A percentile compares a stretch with the other conserved stretches of the same genome.
phyloP scores from a whole-genome alignment of 2,797 vertebrate genomes.

The Pempheris klunzingeri region DNA sequence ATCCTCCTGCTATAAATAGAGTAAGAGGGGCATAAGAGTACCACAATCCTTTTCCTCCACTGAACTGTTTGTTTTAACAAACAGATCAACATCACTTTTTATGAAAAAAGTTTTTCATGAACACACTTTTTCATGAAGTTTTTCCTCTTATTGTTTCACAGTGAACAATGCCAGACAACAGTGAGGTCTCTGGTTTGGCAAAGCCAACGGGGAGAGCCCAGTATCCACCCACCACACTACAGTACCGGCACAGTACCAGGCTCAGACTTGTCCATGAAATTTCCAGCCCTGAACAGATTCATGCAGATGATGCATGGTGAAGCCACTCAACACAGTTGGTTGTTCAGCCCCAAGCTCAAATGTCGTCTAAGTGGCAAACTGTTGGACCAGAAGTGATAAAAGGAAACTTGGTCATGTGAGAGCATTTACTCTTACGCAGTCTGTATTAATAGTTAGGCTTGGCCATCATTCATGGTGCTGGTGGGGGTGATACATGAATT shows the following conservation, averaged over 20 bases:
- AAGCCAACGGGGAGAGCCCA: not conserved
- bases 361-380: constrained; percentile 27
- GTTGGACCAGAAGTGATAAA: constrained; percentile 39
- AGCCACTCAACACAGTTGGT: constrained; percentile 20
- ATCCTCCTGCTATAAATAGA: constrained; percentile 51
- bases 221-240: not conserved
- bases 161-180: not conserved
- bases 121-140: not conserved
- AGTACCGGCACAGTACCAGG: not conserved
- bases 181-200: not conserved
- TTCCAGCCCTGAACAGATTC: constrained; percentile 3
- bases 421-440: constrained; percentile 22
- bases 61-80: not conserved
- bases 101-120: not conserved
- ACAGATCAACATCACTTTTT: not conserved
- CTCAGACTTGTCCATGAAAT: constrained; percentile 3
- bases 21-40: not conserved
- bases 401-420: constrained; percentile 36
- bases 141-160: not conserved
- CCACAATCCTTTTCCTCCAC: not conserved
- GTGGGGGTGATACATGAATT: not conserved
- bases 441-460: constrained; percentile 56
- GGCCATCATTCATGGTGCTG: not conserved
- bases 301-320: not conserved
- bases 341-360: constrained; percentile 18